These are phyloP conservation scores for Resseliella maxima DNA, from an alignment of 2,888 invertebrate species.

Conservation along the genomic window DNA sequence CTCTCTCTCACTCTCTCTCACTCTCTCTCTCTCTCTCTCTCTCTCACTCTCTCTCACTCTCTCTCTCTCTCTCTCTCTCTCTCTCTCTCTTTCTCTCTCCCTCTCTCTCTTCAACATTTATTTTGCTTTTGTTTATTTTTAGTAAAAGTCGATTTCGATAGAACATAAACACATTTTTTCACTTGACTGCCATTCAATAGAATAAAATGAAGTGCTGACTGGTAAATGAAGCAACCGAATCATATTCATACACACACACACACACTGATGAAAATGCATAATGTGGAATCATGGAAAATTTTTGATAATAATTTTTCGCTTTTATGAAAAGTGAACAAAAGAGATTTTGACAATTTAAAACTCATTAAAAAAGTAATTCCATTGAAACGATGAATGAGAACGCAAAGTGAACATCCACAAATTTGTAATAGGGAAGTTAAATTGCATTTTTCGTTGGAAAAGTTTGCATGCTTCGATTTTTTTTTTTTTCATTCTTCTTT, in stretches of 20 bases:
- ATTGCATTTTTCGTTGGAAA: not conserved
- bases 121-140: not conserved
- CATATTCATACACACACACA: not conserved
- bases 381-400: not conserved
- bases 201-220: not conserved
- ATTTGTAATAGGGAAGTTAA: not conserved
- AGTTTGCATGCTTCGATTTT: not conserved
- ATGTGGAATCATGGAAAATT: not conserved
- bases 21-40: too few relatives aligned
- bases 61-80: too few relatives aligned
- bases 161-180: not conserved
- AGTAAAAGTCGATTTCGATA: not conserved
- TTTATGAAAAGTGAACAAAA: not conserved
- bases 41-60: too few relatives aligned
- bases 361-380: slow-evolving; percentile 13
- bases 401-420: not conserved
- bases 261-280: not conserved
- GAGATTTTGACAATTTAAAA: slow-evolving; percentile 25
- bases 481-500: not conserved
- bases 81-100: too few relatives aligned
- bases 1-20: too few relatives aligned
- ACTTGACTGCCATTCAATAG: not conserved
- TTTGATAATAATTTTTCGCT: not conserved
- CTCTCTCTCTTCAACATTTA: not conserved
- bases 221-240: not conserved